Evolutionary conservation across 1,140 invertebrate genomes (phyloP).

Genomic region (Bombus balteatus): DNA sequence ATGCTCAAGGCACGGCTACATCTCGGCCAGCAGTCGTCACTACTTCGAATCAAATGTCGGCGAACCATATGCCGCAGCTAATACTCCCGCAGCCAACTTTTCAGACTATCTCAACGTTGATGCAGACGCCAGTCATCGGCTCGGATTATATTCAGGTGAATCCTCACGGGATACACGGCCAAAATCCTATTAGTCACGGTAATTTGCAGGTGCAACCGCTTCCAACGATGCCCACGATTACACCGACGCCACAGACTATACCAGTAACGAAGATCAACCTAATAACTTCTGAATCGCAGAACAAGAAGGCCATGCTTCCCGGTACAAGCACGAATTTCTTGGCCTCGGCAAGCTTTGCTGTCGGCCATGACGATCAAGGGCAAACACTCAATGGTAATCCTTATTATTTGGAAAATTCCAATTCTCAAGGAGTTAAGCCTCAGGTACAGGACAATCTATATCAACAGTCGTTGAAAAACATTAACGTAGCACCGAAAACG

Average conservation of each 20-base stretch:
- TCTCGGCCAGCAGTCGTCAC: slow-evolving; percentile 61
- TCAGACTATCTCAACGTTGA: slow-evolving; percentile 68
- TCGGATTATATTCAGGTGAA: slow-evolving; percentile 70
- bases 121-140: slow-evolving; percentile 58
- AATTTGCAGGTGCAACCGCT: slow-evolving; percentile 51
- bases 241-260: slow-evolving; percentile 40
- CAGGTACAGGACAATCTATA: slow-evolving; percentile 45
- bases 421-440: slow-evolving; percentile 41
- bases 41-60: slow-evolving; percentile 56
- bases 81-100: slow-evolving; percentile 72
- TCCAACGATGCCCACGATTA: slow-evolving; percentile 33
- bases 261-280: slow-evolving; percentile 43
- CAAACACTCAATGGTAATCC: slow-evolving; percentile 46
- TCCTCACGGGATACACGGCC: slow-evolving; percentile 66
- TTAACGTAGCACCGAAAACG: slow-evolving; percentile 52
- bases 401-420: slow-evolving; percentile 50
- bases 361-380: slow-evolving; percentile 58
- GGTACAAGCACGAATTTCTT: slow-evolving; percentile 62
- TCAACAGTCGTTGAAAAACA: slow-evolving; percentile 54
- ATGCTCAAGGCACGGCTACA: slow-evolving; percentile 52
- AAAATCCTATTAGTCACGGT: slow-evolving; percentile 57
- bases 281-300: slow-evolving; percentile 20
- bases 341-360: slow-evolving; percentile 68
- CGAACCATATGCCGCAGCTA: slow-evolving; percentile 62
- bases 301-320: slow-evolving; percentile 50